phyloP scores from a whole-genome alignment of 2,888 invertebrate species.

The Watsonalla binaria region DNA sequence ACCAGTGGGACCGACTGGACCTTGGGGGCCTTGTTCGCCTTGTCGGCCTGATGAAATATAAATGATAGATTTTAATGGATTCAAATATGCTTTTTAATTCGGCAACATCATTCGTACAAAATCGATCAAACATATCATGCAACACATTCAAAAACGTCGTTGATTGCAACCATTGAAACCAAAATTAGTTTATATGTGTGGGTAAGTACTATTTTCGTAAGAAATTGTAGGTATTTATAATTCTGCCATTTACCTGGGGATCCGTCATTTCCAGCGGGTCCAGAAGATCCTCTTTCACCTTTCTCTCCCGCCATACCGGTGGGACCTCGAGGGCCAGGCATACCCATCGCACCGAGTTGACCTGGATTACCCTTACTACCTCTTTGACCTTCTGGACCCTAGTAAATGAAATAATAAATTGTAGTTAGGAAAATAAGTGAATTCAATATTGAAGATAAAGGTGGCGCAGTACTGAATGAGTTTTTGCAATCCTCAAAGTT shows the following conservation, averaged over 20 bases:
- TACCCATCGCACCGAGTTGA: constrained; percentile 83
- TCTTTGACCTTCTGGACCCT: constrained; percentile 83
- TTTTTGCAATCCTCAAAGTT: too few relatives aligned
- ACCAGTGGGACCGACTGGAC: constrained; percentile 85
- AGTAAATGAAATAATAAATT: constrained; percentile 9
- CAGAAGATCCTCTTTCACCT: constrained; percentile 85
- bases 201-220: too few relatives aligned
- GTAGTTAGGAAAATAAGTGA: not conserved
- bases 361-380: constrained; percentile 87
- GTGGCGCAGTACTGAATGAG: too few relatives aligned
- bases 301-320: constrained; percentile 84
- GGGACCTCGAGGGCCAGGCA: constrained; percentile 83
- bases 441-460: too few relatives aligned
- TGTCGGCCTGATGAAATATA: constrained; percentile 67
- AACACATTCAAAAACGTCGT: too few relatives aligned
- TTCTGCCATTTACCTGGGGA: constrained; percentile 75
- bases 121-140: too few relatives aligned
- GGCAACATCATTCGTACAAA: too few relatives aligned
- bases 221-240: not conserved
- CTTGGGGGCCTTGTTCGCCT: constrained; percentile 88
- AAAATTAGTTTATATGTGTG: too few relatives aligned
- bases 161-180: too few relatives aligned
- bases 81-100: too few relatives aligned
- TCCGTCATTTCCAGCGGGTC: constrained; percentile 87
- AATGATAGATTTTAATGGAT: not conserved